A percentile compares a stretch with the other conserved stretches of the same genome.
Conservation (phyloP, 2,797 vertebrate species). For the Enteromius anoplus region DNA sequence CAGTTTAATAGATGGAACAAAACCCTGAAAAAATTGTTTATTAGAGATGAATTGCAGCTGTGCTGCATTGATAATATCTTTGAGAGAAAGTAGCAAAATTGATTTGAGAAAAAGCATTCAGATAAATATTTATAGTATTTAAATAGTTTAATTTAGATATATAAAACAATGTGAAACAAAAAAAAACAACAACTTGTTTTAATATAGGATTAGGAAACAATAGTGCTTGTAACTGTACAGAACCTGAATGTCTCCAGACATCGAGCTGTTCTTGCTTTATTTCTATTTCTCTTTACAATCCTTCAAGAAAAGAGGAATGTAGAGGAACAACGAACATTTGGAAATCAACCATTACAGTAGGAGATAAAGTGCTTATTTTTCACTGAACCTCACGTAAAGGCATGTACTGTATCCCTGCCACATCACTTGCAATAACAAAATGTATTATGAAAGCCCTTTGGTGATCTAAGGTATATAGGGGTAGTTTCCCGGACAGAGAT, state of each 20-base stretch:
- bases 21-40: slow-evolving; percentile 14
- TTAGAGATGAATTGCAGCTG: slow-evolving; percentile 37
- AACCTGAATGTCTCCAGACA: too few relatives aligned
- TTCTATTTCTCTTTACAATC: too few relatives aligned
- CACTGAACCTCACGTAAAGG: not conserved
- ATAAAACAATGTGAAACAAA: not conserved
- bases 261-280: too few relatives aligned
- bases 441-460: slow-evolving; percentile 28
- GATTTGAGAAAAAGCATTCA: not conserved
- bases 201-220: too few relatives aligned
- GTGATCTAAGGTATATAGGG: slow-evolving; percentile 4
- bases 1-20: slow-evolving; percentile 26
- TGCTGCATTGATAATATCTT: not conserved
- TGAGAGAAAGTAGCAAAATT: not conserved
- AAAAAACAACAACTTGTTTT: too few relatives aligned
- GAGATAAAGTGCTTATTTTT: not conserved
- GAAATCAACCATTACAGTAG: not conserved
- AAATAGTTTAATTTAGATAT: slow-evolving; percentile 48
- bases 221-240: too few relatives aligned
- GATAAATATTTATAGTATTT: not conserved
- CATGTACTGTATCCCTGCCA: not conserved
- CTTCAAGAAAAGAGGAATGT: too few relatives aligned
- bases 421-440: not conserved
- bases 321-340: not conserved
- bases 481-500: too few relatives aligned